These are phyloP conservation scores for Ptilorrhoa leucosticta DNA, from an alignment of 2,113 vertebrate species.

Conservation along the genomic window DNA sequence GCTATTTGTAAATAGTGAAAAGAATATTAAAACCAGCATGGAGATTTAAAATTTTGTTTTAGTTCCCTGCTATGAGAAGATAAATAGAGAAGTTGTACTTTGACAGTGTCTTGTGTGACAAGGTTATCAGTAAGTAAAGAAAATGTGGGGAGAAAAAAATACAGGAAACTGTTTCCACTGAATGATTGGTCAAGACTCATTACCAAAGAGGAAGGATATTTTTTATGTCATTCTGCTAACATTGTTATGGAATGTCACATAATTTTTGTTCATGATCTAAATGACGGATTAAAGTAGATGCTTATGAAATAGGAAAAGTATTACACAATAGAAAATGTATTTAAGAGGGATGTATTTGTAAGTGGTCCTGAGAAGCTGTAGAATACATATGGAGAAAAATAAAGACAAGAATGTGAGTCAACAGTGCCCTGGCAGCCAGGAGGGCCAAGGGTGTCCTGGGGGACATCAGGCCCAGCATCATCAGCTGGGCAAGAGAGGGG, in stretches of 20 bases:
- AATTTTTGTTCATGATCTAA: not conserved
- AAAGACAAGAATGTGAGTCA: not conserved
- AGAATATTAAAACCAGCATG: not conserved
- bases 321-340: not conserved
- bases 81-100: not conserved
- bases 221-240: not conserved
- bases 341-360: not conserved
- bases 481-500: not conserved
- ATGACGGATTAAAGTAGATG: not conserved
- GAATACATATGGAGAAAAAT: not conserved
- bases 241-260: not conserved
- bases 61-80: not conserved
- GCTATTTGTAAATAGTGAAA: not conserved
- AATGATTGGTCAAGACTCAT: not conserved
- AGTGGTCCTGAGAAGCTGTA: not conserved
- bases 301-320: not conserved
- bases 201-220: not conserved
- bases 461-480: fast-evolving
- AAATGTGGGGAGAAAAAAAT: not conserved
- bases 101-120: not conserved
- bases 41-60: not conserved
- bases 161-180: not conserved
- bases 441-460: fast-evolving
- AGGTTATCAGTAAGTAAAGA: not conserved
- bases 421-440: not conserved